These are phyloP conservation scores for Passerculus sandwichensis DNA, from an alignment of 2,797 vertebrate genomes.

Conservation along the genomic window DNA sequence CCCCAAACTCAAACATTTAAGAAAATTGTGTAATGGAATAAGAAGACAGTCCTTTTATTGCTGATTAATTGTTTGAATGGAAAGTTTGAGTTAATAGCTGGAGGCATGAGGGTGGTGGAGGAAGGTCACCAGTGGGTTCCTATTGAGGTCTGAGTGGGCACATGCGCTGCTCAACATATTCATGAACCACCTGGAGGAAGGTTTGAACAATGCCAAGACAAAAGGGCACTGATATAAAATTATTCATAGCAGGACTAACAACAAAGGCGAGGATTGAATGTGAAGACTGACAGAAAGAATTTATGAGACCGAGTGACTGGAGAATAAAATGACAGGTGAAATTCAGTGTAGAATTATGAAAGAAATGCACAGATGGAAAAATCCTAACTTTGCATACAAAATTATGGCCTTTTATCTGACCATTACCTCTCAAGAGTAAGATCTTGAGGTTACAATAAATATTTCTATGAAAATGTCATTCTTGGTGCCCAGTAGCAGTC, in stretches of 20 bases:
- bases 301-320: not conserved
- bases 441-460: not conserved
- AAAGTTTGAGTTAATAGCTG: not conserved
- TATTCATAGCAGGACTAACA: not conserved
- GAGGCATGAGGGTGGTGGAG: not conserved
- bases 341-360: not conserved
- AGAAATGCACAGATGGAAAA: not conserved
- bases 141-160: rapidly evolving
- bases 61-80: not conserved
- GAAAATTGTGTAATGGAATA: not conserved
- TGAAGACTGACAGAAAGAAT: not conserved
- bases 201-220: not conserved
- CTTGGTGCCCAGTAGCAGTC: not conserved
- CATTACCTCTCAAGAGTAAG: not conserved
- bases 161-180: not conserved
- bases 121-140: not conserved
- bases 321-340: not conserved
- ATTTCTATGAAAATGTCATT: constrained; percentile 2
- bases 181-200: not conserved
- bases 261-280: not conserved
- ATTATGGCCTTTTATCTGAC: not conserved
- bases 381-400: not conserved
- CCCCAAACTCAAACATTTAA: not conserved
- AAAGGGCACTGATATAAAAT: not conserved
- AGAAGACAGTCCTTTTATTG: not conserved